Conservation (phyloP, 2,888 invertebrate species). For the Lucinisca nassula region DNA sequence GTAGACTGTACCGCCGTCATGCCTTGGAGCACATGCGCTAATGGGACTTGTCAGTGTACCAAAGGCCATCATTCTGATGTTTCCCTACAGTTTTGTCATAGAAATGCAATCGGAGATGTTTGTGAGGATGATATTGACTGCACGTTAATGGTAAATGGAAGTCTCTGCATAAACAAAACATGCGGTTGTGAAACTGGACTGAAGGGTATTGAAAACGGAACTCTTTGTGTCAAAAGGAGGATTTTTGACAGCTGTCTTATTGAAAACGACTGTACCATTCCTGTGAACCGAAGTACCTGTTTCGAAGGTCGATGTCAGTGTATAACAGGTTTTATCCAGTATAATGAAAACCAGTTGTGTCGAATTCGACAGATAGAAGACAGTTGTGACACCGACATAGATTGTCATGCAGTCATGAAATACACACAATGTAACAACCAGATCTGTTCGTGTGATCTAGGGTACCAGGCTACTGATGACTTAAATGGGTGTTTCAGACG, state of each 20-base stretch:
- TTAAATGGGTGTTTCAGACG: slow-evolving; percentile 33
- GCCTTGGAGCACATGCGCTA: slow-evolving; percentile 23
- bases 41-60: slow-evolving; percentile 19
- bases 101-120: slow-evolving; percentile 39
- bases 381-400: slow-evolving; percentile 28
- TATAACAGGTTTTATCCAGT: slow-evolving; percentile 48
- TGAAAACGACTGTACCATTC: slow-evolving; percentile 57
- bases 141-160: slow-evolving; percentile 18
- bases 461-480: slow-evolving; percentile 22
- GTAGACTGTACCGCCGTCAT: slow-evolving; percentile 43
- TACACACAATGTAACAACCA: slow-evolving; percentile 61
- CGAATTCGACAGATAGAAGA: slow-evolving; percentile 50
- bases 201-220: slow-evolving; percentile 23
- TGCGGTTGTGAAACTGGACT: slow-evolving; percentile 49
- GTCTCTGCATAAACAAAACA: slow-evolving; percentile 37
- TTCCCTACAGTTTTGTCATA: background rate
- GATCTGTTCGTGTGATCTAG: slow-evolving; percentile 42
- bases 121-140: slow-evolving; percentile 43
- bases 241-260: slow-evolving; percentile 43
- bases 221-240: slow-evolving; percentile 34
- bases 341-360: slow-evolving; percentile 51
- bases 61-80: background rate
- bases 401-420: slow-evolving; percentile 52
- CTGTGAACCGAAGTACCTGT: slow-evolving; percentile 66
- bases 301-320: slow-evolving; percentile 54